Conservation (phyloP, 2,888 invertebrate species). For the Hydropsyche betteni region DNA sequence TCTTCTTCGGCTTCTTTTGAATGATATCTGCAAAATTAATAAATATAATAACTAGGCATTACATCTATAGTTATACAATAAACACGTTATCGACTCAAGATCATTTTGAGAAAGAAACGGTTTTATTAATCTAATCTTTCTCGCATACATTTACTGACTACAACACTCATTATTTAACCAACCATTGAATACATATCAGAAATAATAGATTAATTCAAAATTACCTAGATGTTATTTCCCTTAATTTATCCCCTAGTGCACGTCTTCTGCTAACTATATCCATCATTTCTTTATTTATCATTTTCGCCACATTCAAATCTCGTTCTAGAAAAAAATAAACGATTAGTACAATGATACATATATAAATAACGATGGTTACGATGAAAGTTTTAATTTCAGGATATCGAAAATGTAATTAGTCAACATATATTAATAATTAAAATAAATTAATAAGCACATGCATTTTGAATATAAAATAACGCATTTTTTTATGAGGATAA, state of each 20-base stretch:
- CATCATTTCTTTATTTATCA: conserved; percentile 39
- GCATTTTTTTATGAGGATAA: too few relatives aligned
- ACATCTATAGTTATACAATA: too few relatives aligned
- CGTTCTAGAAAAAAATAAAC: conserved; percentile 20
- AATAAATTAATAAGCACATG: too few relatives aligned
- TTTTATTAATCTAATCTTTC: not conserved
- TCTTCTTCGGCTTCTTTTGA: conserved; percentile 35
- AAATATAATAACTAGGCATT: not conserved
- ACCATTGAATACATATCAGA: not conserved
- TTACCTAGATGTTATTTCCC: conserved; percentile 30
- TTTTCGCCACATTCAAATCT: not conserved
- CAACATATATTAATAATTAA: too few relatives aligned
- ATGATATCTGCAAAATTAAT: conserved; percentile 15
- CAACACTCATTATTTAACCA: not conserved
- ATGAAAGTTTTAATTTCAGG: too few relatives aligned
- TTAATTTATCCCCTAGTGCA: conserved; percentile 25
- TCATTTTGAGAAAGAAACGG: too few relatives aligned
- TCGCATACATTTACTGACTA: not conserved
- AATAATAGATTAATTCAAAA: not conserved
- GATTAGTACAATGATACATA: too few relatives aligned
- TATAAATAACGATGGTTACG: too few relatives aligned
- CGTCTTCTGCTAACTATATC: conserved; percentile 29
- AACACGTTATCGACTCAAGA: too few relatives aligned
- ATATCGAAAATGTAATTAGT: too few relatives aligned
- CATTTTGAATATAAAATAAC: too few relatives aligned